Conservation (phyloP, 2,797 vertebrate genomes). For the Gambusia yucatana region DNA sequence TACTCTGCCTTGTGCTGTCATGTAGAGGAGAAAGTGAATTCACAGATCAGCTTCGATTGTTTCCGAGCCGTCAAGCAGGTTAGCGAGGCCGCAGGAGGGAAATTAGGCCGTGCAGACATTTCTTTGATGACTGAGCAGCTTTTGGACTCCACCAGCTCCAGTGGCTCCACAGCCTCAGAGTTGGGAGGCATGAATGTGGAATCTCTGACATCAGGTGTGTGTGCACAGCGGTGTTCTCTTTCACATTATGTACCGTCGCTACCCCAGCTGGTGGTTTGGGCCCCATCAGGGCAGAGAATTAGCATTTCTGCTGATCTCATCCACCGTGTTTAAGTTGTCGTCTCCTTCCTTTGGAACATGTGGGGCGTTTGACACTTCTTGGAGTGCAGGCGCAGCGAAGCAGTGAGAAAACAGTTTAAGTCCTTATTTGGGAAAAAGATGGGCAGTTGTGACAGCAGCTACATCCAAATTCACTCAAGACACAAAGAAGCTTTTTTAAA, state of each 20-base stretch:
- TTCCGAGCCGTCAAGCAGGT: conserved; percentile 42
- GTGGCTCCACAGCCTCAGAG: conserved; percentile 35
- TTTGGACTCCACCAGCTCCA: conserved; percentile 44
- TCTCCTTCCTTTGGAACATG: conserved; percentile 2
- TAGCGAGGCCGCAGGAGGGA: conserved; percentile 38
- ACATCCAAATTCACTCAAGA: conserved; percentile 10
- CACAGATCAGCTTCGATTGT: conserved; percentile 44
- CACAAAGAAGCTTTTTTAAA: conserved; percentile 23
- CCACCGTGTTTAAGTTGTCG: not conserved
- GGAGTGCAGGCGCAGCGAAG: not conserved
- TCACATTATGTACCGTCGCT: conserved; percentile 20
- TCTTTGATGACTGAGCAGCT: conserved; percentile 69
- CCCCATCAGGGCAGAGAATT: conserved; percentile 34
- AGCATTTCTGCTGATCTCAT: conserved; percentile 1
- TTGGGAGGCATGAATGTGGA: conserved; percentile 53
- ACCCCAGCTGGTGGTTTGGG: conserved; percentile 43
- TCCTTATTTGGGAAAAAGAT: conserved; percentile 46
- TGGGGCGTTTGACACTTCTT: conserved; percentile 7
- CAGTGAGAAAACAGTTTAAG: conserved; percentile 20
- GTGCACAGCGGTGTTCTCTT: conserved; percentile 57
- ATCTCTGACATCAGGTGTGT: conserved; percentile 72
- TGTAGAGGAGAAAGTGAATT: conserved; percentile 11
- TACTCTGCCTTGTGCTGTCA: conserved; percentile 33
- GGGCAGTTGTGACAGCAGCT: conserved; percentile 9
- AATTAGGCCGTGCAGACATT: conserved; percentile 59